phyloP scores from a whole-genome alignment of 2,888 invertebrate species.

The Pheosia gnoma region DNA sequence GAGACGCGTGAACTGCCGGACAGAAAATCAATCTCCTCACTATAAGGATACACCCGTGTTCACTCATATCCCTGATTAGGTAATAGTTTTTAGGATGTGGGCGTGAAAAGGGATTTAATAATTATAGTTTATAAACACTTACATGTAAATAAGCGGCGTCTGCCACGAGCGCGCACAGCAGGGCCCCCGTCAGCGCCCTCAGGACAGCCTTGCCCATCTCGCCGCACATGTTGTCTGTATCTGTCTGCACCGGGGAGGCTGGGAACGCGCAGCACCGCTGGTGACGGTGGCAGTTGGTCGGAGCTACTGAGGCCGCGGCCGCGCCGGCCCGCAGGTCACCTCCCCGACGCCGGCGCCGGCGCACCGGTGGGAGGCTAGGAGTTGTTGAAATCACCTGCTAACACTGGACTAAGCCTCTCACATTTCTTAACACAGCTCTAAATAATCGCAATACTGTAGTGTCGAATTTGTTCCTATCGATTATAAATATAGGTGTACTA shows the following conservation, averaged over 20 bases:
- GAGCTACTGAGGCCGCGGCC: background rate
- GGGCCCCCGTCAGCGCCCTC: constrained; percentile 74
- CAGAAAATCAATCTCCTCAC: too few relatives aligned
- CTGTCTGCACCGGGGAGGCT: background rate
- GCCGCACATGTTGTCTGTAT: constrained; percentile 64
- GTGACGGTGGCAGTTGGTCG: background rate
- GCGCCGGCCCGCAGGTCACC: background rate
- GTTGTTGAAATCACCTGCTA: background rate
- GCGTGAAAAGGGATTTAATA: background rate
- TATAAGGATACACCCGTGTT: too few relatives aligned
- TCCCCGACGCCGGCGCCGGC: background rate
- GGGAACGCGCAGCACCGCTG: background rate
- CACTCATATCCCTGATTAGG: too few relatives aligned
- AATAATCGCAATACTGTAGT: background rate
- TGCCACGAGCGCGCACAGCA: constrained; percentile 72
- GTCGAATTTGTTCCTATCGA: background rate
- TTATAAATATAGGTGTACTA: background rate
- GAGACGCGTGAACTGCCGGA: too few relatives aligned
- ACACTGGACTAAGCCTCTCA: background rate
- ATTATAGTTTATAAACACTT: constrained; percentile 26
- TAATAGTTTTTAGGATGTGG: background rate
- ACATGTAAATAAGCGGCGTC: constrained; percentile 80
- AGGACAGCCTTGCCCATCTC: constrained; percentile 80
- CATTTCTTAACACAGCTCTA: background rate
- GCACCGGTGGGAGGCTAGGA: background rate